Evolutionary conservation across 2,797 vertebrate genomes (phyloP).

Genomic region (Loris lydekkerianus): DNA sequence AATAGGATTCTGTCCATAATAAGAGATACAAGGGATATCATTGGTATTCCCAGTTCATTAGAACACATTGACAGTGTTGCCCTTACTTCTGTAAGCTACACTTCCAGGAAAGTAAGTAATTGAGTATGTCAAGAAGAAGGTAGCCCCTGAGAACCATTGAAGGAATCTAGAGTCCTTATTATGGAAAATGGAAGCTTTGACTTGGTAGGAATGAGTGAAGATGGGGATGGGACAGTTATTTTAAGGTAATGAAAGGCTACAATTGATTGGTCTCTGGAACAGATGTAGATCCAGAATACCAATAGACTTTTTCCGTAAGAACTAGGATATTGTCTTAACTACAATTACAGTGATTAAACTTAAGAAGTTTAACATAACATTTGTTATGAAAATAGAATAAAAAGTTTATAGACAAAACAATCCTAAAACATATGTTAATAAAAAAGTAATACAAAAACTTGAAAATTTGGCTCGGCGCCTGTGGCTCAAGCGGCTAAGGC

Average conservation of each 20-base stretch:
- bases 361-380: not conserved
- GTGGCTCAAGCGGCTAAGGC: too few species aligned
- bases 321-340: not conserved
- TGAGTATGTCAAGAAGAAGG: not conserved
- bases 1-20: not conserved
- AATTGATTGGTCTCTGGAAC: not conserved
- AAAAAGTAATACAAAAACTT: too few species aligned
- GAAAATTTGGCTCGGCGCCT: too few species aligned
- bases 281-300: not conserved
- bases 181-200: not conserved
- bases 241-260: not conserved
- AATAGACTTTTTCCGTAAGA: not conserved
- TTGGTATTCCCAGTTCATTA: not conserved
- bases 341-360: not conserved
- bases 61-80: not conserved
- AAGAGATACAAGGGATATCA: not conserved
- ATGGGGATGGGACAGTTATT: not conserved
- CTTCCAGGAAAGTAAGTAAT: conserved; percentile 36
- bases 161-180: not conserved
- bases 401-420: too few species aligned
- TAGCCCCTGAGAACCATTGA: not conserved
- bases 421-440: too few species aligned
- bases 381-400: too few species aligned
- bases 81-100: not conserved
- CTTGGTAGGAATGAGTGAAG: not conserved